These are phyloP conservation scores for Gracilinanus agilis DNA, from an alignment of 2,113 vertebrate genomes.

Conservation along the genomic window DNA sequence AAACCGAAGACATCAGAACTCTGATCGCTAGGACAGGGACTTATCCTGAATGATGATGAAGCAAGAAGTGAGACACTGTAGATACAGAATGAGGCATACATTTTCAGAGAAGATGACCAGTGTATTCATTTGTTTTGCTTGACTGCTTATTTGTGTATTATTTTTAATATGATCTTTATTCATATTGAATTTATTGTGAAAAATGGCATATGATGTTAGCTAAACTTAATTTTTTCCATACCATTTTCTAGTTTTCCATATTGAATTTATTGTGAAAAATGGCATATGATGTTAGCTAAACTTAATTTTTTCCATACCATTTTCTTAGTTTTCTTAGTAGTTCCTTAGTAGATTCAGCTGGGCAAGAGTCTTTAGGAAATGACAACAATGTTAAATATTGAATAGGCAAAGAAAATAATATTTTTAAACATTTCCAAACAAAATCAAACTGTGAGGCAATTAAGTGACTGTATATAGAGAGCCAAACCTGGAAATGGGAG, in stretches of 20 bases:
- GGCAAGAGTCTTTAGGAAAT: neutral
- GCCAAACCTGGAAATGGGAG: no score
- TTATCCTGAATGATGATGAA: neutral
- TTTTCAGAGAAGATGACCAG: neutral
- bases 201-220: neutral
- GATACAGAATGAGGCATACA: neutral
- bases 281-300: neutral
- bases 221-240: neutral
- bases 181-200: neutral
- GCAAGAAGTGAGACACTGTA: neutral
- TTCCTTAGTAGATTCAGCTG: neutral
- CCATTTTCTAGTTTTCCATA: neutral
- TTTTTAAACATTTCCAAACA: neutral
- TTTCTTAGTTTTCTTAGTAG: neutral
- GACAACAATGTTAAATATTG: neutral
- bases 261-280: neutral
- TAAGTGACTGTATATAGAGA: no score
- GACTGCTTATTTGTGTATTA: neutral
- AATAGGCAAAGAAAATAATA: neutral
- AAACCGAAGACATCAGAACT: constrained; percentile 21
- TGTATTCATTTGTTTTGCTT: neutral
- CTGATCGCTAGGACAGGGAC: neutral
- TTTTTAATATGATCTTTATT: neutral
- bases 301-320: neutral
- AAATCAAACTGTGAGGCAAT: no score